Base-by-base conservation (phyloP, 1,140 invertebrate species). In the Littorina saxatilis region DNA sequence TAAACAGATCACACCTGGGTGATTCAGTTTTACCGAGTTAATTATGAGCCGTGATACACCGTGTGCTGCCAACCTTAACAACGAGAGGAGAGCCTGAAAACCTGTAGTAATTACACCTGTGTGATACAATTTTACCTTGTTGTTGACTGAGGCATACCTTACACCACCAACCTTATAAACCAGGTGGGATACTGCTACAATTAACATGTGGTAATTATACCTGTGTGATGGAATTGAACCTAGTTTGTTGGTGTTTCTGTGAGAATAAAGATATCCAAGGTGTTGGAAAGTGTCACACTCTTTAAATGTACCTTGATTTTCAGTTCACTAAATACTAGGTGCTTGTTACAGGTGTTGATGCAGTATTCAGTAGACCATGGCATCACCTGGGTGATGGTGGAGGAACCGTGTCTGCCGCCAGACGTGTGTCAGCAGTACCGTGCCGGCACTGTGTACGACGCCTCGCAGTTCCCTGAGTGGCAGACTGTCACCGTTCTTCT, bases 331-430 rank as follows among this genome's bases (percentile, higher is more conserved):
- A n/a, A n/a, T n/a, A n/a, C n/a, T n/a, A n/a, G n/a, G n/a, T n/a
- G n/a, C 27, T 32, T 13, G 4, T 4, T 74, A 23, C 40, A 76
- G 74, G 79, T 93, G 3, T 88, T 91, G 72, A 88, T 93, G 63
- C 92, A 94, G 83, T 93, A 92, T 86, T 93, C 93, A 5, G 86
- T 90, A 11, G 91, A 94, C 85, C 92, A 93, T 84, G 93, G 93
- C 3, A 88, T 93, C 52, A 91, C 87, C 47, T 94, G 93, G 93
- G 78, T 85, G n/a, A 82, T 89, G 35, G 90, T 85, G 39, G 85
- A 90, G 37, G 88, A 89, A 35, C 88, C 91, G 11, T 93, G 92
- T 78, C 80, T 91, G n/a, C 92, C 91, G 13, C 90, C 92, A 1
- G 84, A 79, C n/a, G 83, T 88, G 27, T 93, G 92, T 87, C 85